These are phyloP conservation scores for Malachius bipustulatus DNA, from an alignment of 2,888 invertebrate species.

Conservation along the genomic window DNA sequence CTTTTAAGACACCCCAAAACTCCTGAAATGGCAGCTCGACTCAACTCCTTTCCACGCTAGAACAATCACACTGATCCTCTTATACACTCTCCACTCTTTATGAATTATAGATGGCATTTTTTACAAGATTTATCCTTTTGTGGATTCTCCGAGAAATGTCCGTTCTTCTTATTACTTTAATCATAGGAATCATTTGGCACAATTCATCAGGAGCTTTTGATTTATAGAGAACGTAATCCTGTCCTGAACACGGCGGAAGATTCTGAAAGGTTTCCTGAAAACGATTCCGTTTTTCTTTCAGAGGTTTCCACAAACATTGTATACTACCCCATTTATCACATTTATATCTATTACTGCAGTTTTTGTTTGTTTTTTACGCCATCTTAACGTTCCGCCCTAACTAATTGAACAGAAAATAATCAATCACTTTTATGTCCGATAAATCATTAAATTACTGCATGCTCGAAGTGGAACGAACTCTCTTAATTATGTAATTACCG, in stretches of 20 bases:
- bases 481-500: too few species aligned
- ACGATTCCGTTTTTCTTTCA: neutral
- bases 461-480: too few species aligned
- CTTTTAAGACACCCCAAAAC: neutral
- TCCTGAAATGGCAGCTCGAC: neutral
- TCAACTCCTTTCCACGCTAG: constrained; percentile 15
- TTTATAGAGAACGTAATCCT: constrained; percentile 29
- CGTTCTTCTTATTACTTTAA: constrained; percentile 39
- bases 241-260: constrained; percentile 5
- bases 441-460: too few species aligned
- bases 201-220: constrained; percentile 35
- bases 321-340: neutral
- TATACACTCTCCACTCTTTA: constrained; percentile 31
- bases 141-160: constrained; percentile 29
- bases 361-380: constrained; percentile 2
- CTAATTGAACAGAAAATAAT: too few species aligned
- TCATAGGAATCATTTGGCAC: constrained; percentile 39
- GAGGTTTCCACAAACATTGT: neutral
- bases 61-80: constrained; percentile 28
- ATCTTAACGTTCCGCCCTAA: too few species aligned
- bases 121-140: constrained; percentile 33
- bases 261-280: constrained; percentile 1
- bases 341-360: neutral
- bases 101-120: constrained; percentile 38
- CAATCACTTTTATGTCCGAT: too few species aligned